Evolutionary conservation across 2,113 vertebrate species (phyloP).

Genomic region (Syngnathoides biaculeatus): DNA sequence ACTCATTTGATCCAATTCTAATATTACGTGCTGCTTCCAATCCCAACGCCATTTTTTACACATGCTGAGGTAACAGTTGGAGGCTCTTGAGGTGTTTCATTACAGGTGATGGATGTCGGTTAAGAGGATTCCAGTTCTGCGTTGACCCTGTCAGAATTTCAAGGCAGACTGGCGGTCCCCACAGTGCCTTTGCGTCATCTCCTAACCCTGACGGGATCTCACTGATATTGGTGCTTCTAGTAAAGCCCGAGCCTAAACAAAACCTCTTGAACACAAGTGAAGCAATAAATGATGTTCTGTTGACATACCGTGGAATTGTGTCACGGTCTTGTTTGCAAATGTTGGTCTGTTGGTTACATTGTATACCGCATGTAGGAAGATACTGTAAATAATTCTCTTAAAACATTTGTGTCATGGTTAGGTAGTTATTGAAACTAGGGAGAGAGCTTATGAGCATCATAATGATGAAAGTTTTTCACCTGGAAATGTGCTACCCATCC

Average conservation of each 20-base stretch:
- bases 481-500: too few relatives aligned
- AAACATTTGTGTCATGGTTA: neutral
- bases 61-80: constrained; percentile 4
- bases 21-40: neutral
- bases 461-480: neutral
- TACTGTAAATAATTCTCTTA: neutral
- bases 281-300: neutral
- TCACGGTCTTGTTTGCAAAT: neutral
- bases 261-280: neutral
- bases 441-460: too few relatives aligned
- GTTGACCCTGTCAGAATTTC: constrained; percentile 5
- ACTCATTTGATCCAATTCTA: neutral
- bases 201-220: constrained; percentile 20
- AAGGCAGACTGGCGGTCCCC: constrained; percentile 17
- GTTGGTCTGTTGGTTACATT: neutral
- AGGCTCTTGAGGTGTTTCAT: constrained; percentile 44
- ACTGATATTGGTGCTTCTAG: constrained; percentile 14
- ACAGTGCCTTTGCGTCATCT: constrained; percentile 33
- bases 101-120: constrained; percentile 33
- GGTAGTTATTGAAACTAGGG: neutral
- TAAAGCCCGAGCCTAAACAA: neutral
- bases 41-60: neutral
- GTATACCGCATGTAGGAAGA: neutral
- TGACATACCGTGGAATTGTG: neutral
- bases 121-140: constrained; percentile 17